Evolutionary conservation across 1,140 invertebrate genomes (phyloP), one percentile per base, ranked within the genome.

Genomic region (Telenomus remus): DNA sequence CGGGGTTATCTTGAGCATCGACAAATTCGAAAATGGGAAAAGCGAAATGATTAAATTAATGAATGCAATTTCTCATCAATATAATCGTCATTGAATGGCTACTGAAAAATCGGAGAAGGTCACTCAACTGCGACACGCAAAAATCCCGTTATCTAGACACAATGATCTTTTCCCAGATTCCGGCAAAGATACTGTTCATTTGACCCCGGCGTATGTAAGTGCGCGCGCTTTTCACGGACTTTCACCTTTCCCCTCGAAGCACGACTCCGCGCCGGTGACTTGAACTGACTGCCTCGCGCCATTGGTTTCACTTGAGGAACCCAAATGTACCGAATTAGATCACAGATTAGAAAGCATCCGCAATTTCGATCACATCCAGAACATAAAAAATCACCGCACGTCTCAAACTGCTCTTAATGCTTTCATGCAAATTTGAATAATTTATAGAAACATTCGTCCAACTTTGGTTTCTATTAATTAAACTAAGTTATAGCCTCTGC

Each of bases 181-280:
- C 12, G 70, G 42, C 19, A 37, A 55, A 76, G 73, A 75, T 70
- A 69, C 63, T 37, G 63, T 12, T 71, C 55, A 66, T 66, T 75
- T 73, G 69, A 81, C 73, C 68, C 66, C 60, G 43, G 56, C 57
- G 63, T 57, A 53, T 57, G 63, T 37, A 61, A 65, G 56, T 54
- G 60, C 64, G 51, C 57, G 64, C 64, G 68, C 53, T 75, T 78
- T 77, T 61, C 72, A 73, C 75, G 57, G 76, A 85, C 86, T 88
- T 87, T 87, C 86, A 87, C 86, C 86, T 88, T 87, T 87, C 85
- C 82, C 86, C 84, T 87, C 78, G 59, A 33, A 57, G 76, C 80
- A 83, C 77, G 81, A 83, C 71, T 82, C 82, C 64, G 47, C 72
- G 47, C 72, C 48, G 73, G 81, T 83, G 79, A 82, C 82, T 86